Percentiles rank a stretch among this genome's conserved stretches.
These are phyloP conservation scores for Drosophila anomelani DNA, from an alignment of 2,888 invertebrate species.

Conservation along the genomic window DNA sequence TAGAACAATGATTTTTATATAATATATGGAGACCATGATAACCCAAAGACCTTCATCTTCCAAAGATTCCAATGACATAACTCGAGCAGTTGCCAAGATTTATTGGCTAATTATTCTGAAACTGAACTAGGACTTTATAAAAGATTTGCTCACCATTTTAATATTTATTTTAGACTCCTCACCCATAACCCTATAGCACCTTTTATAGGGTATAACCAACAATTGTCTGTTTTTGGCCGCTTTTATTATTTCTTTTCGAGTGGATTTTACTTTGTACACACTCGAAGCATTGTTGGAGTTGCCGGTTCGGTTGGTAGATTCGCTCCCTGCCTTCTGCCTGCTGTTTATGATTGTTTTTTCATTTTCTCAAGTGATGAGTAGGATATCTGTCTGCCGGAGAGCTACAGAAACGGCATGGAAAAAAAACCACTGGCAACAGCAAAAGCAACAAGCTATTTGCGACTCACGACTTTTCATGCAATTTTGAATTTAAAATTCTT, in stretches of 20 bases:
- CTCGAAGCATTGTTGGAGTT: slow-evolving; percentile 52
- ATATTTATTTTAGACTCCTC: background rate
- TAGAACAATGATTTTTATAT: too few species aligned
- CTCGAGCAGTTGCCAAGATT: background rate
- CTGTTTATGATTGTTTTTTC: slow-evolving; percentile 80
- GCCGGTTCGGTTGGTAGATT: slow-evolving; percentile 28
- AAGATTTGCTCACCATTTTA: rapidly evolving
- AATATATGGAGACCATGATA: too few species aligned
- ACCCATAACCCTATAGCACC: too few species aligned
- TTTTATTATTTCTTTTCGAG: slow-evolving; percentile 58
- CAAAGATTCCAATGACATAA: too few species aligned
- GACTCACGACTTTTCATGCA: slow-evolving; percentile 82
- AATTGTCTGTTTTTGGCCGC: slow-evolving; percentile 48
- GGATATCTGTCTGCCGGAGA: slow-evolving; percentile 76
- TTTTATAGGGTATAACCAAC: slow-evolving; percentile 13
- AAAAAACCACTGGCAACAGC: slow-evolving; percentile 18
- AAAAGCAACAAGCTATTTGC: slow-evolving; percentile 75
- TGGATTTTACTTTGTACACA: slow-evolving; percentile 76
- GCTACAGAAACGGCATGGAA: slow-evolving; percentile 40
- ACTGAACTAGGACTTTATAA: background rate
- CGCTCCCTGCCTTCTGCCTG: slow-evolving; percentile 56
- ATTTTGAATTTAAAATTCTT: slow-evolving; percentile 82
- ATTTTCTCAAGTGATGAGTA: slow-evolving; percentile 82
- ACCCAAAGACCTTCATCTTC: rapidly evolving
- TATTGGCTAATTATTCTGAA: background rate